phyloP scores from a whole-genome alignment of 1,140 invertebrate species.

The Drosophila pseudoobscura region DNA sequence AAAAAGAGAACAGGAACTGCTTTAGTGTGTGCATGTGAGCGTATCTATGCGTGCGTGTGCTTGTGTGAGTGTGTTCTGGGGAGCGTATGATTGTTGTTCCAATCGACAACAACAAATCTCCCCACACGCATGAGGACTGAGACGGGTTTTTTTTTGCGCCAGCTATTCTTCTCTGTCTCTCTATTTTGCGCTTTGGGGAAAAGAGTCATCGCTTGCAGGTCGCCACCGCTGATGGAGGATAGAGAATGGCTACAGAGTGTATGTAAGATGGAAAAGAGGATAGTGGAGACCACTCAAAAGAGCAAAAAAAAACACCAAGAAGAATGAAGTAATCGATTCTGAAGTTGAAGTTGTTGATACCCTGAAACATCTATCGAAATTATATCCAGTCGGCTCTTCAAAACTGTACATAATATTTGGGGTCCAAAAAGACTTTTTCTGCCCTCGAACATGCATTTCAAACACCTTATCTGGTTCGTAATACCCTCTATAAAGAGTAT shows the following conservation, averaged over 20 bases:
- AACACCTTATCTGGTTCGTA: no score
- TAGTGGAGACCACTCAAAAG: slow-evolving; percentile 51
- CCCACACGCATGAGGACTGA: slow-evolving; percentile 53
- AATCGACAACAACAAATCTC: slow-evolving; percentile 43
- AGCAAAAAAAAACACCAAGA: slow-evolving; percentile 13
- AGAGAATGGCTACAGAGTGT: slow-evolving; percentile 16
- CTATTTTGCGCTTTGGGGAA: slow-evolving; percentile 22
- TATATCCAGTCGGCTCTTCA: no score
- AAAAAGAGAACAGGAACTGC: slow-evolving; percentile 71
- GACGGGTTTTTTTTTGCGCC: slow-evolving; percentile 27
- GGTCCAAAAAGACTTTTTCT: no score
- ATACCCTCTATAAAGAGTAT: no score
- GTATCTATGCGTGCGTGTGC: slow-evolving; percentile 6
- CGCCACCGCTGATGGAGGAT: slow-evolving; percentile 32
- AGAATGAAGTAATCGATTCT: neutral
- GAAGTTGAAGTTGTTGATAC: neutral
- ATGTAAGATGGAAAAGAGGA: slow-evolving; percentile 1
- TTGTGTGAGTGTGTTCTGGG: slow-evolving; percentile 38
- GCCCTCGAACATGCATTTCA: no score
- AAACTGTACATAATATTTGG: no score
- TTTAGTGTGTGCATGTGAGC: slow-evolving; percentile 8
- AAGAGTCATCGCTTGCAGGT: slow-evolving; percentile 75
- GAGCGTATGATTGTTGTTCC: slow-evolving; percentile 73
- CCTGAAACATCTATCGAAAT: no score
- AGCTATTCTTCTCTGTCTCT: slow-evolving; percentile 12